Evolutionary conservation across 2,797 vertebrate species (phyloP), one percentile per base, ranked within the genome.

Genomic region (Lutjanus argentimaculatus): DNA sequence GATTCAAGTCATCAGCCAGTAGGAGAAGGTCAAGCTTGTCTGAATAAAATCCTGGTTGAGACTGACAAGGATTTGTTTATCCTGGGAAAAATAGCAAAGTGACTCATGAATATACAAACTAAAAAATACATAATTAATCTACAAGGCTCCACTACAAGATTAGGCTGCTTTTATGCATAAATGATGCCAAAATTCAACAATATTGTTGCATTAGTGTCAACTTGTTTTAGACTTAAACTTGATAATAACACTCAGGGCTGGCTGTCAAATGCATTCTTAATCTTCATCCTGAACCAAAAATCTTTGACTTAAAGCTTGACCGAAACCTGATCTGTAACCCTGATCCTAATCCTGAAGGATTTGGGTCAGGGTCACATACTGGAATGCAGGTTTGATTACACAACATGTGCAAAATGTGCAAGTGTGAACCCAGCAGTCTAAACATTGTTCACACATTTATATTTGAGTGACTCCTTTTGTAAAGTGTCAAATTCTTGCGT

Each of bases 1-100:
- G 85, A 94, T 93, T 93, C 85, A 88, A 91, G 79, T 85, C 86
- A 87, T 91, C 85, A 88, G 84, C 79, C 82, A 64, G 75, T 58
- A 70, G 65, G 80, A 88, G 82, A 91, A 92, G 88, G 91, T 92
- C 90, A 93, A 77, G 70, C 79, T 88, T 86, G 80, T 86, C 82
- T 61, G 76, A 85, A 65, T 70, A 68, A 90, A 83, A 89, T 87
- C 79, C 67, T 82, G 76, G 67, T 76, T 52, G 43, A 79, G 65
- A 70, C 48, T 16, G 51, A 80, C 58, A 67, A 55, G 36, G 48
- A 73, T 86, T 88, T 80, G 84, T 84, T 90, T 80, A 57, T 83
- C 77, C 55, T 73, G 48, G 65, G 51, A 30, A 51, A 76, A 83
- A 86, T 77, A 78, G 84, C 57, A 77, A 83, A 83, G 66, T 67